A percentile compares a stretch with the other conserved stretches of the same genome.
Conservation (phyloP, 2,888 invertebrate species). For the Halictus ligatus region DNA sequence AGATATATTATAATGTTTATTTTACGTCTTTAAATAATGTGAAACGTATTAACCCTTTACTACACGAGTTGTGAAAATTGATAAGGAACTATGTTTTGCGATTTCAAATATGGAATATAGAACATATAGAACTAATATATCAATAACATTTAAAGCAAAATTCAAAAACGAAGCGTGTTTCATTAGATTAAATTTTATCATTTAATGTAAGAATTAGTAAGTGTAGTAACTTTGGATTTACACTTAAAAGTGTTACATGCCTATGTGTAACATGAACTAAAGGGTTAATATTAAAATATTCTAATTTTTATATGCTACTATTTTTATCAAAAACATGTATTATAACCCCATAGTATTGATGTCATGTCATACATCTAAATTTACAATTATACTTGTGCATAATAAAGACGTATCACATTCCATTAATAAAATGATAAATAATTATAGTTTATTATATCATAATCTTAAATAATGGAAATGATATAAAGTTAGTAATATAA, state of each 20-base stretch:
- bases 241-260: background rate
- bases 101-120: background rate
- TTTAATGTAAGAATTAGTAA: background rate
- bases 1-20: background rate
- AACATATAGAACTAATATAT: background rate
- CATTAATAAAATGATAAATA: constrained; percentile 23
- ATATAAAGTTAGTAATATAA: constrained; percentile 23
- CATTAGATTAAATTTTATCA: background rate
- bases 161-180: background rate
- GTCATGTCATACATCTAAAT: constrained; percentile 23
- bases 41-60: constrained; percentile 32
- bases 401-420: constrained; percentile 52
- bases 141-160: background rate
- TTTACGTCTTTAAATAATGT: constrained; percentile 5
- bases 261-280: constrained; percentile 15
- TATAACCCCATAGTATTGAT: background rate
- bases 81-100: background rate
- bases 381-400: constrained; percentile 40
- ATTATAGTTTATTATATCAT: constrained; percentile 29
- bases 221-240: background rate
- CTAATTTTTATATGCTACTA: constrained; percentile 47
- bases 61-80: background rate
- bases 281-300: constrained; percentile 43
- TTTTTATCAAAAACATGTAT: constrained; percentile 38
- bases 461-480: constrained; percentile 24